Conservation (phyloP, 2,797 vertebrate genomes). For the Bradypodion ventrale region DNA sequence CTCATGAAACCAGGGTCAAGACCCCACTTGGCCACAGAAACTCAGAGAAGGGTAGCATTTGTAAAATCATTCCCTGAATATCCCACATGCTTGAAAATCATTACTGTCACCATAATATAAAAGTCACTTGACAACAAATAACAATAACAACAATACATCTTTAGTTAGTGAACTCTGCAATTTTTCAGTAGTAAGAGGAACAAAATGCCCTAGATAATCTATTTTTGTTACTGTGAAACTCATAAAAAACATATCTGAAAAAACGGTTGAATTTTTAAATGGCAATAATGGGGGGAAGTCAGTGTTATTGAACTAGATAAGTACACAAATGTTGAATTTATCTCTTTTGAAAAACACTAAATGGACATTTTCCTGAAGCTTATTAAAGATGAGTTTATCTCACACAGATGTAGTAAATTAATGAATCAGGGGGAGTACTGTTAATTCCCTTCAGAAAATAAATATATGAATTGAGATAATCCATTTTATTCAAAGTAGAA, state of each 20-base stretch:
- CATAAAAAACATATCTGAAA: background rate
- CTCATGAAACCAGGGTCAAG: too few relatives aligned
- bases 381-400: constrained; percentile 7
- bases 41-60: too few relatives aligned
- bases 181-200: constrained; percentile 15
- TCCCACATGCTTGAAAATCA: too few relatives aligned
- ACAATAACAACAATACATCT: background rate
- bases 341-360: background rate
- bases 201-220: background rate
- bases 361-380: background rate
- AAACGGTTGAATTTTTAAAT: background rate
- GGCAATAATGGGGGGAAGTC: background rate
- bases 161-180: background rate
- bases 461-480: background rate
- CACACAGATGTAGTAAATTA: background rate
- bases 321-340: background rate
- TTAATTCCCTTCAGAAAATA: background rate
- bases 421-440: background rate
- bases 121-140: too few relatives aligned
- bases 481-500: background rate
- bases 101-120: too few relatives aligned
- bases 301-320: constrained; percentile 7
- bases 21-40: too few relatives aligned
- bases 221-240: background rate
- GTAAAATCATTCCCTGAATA: too few relatives aligned